Percentiles rank a stretch among this genome's conserved stretches.
Conservation (phyloP, 2,888 invertebrate species). For the Microctonus hyperodae region DNA sequence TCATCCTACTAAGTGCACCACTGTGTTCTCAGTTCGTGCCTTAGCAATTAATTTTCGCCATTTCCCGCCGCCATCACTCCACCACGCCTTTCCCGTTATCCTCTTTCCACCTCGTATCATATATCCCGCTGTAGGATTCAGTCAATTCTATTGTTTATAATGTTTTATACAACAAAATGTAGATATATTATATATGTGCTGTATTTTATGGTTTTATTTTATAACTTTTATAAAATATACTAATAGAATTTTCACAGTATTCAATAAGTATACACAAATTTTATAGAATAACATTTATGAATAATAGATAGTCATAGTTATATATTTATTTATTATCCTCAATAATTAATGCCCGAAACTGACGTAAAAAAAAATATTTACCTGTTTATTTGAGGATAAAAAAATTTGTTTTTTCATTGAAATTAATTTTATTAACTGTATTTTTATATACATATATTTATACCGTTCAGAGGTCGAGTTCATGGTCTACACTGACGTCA, state of each 20-base stretch:
- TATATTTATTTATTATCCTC: too few relatives aligned
- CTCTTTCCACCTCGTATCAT: not conserved
- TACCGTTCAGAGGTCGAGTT: not conserved
- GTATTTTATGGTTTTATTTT: not conserved
- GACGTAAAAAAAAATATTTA: too few relatives aligned
- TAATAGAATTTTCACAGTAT: too few relatives aligned
- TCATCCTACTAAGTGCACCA: constrained; percentile 38
- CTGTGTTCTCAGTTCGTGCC: constrained; percentile 14
- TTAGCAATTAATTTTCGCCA: constrained; percentile 35
- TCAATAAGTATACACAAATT: too few relatives aligned
- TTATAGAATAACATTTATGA: too few relatives aligned
- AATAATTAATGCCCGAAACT: too few relatives aligned
- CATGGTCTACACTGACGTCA: not conserved
- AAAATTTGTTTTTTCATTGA: not conserved
- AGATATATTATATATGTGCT: not conserved
- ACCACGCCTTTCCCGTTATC: not conserved
- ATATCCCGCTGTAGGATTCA: not conserved
- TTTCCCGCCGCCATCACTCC: not conserved
- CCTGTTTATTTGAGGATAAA: too few relatives aligned
- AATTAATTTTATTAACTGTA: not conserved
- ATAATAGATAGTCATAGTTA: too few relatives aligned
- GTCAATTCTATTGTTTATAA: not conserved
- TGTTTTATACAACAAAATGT: not conserved
- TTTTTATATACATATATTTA: not conserved
- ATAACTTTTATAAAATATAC: too few relatives aligned